Evolutionary conservation across 2,797 vertebrate species (phyloP).

Genomic region (Leuciscus waleckii): DNA sequence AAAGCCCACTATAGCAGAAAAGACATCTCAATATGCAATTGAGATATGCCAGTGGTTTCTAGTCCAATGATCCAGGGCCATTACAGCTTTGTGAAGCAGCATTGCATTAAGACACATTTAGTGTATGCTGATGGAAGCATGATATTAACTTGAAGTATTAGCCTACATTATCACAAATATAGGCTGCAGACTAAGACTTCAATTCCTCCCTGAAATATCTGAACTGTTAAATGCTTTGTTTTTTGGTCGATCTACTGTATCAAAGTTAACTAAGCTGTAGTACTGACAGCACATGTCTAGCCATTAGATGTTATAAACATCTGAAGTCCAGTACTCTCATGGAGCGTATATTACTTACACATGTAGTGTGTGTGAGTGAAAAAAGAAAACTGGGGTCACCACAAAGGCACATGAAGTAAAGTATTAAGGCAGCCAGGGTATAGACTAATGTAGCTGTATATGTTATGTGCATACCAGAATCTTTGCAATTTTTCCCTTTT

Average conservation of each 20-base stretch:
- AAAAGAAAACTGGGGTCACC: conserved; percentile 67
- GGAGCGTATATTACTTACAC: conserved; percentile 79
- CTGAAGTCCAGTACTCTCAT: conserved; percentile 73
- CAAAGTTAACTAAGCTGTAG: conserved; percentile 66
- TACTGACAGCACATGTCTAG: conserved; percentile 62
- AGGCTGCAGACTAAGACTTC: not conserved
- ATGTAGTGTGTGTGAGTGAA: conserved; percentile 74
- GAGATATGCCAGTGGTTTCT: not conserved
- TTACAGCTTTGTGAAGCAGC: not conserved
- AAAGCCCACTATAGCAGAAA: not conserved
- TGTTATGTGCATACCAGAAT: conserved; percentile 74
- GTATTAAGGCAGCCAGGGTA: conserved; percentile 73
- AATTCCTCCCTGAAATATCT: not conserved
- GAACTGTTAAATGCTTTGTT: not conserved
- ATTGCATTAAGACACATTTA: not conserved
- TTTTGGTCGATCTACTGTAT: not conserved
- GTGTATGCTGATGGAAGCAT: not conserved
- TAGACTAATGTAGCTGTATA: conserved; percentile 76
- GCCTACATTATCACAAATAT: conserved; percentile 1
- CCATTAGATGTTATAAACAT: conserved; percentile 77
- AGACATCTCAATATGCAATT: conserved; percentile 11
- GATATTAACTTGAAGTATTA: not conserved
- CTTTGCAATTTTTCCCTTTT: conserved; percentile 63
- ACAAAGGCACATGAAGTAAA: conserved; percentile 74
- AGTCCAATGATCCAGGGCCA: not conserved